These are phyloP conservation scores for Zele albiditarsus DNA, from an alignment of 2,888 invertebrate species.

Conservation along the genomic window DNA sequence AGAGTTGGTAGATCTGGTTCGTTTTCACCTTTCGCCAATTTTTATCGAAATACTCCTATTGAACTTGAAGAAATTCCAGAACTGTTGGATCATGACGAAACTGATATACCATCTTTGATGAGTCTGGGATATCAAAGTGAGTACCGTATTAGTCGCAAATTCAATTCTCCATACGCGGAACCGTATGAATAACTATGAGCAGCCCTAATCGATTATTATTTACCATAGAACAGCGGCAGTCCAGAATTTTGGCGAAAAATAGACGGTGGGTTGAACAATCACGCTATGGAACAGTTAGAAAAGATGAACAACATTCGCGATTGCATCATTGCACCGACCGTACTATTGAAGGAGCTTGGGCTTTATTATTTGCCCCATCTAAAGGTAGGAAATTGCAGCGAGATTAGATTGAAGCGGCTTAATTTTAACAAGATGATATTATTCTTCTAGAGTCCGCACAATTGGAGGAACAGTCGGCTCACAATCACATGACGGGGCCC, in stretches of 20 bases:
- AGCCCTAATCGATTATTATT: background rate
- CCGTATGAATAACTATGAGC: background rate
- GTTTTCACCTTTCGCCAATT: conserved; percentile 12
- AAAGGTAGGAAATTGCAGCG: conserved; percentile 37
- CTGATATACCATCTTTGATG: conserved; percentile 32
- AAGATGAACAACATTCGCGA: conserved; percentile 49
- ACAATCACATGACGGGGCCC: conserved; percentile 66
- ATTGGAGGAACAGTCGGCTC: conserved; percentile 54
- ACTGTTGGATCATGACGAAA: conserved; percentile 22
- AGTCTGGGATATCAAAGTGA: conserved; percentile 44
- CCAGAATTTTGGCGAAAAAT: conserved; percentile 53
- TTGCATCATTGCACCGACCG: conserved; percentile 41
- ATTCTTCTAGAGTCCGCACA: conserved; percentile 48
- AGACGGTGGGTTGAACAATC: conserved; percentile 80
- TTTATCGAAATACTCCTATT: conserved; percentile 18
- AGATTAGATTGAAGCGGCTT: background rate
- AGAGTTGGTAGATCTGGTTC: conserved; percentile 60
- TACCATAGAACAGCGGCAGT: background rate
- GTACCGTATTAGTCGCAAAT: background rate
- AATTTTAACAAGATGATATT: background rate
- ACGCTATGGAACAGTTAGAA: conserved; percentile 73
- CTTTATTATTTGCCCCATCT: conserved; percentile 48
- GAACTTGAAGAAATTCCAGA: conserved; percentile 34
- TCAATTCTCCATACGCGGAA: background rate
- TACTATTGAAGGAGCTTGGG: conserved; percentile 46